A percentile compares a stretch with the other conserved stretches of the same genome.
Evolutionary conservation across 2,797 vertebrate genomes (phyloP).

Genomic region (Sebastolobus altivelis): DNA sequence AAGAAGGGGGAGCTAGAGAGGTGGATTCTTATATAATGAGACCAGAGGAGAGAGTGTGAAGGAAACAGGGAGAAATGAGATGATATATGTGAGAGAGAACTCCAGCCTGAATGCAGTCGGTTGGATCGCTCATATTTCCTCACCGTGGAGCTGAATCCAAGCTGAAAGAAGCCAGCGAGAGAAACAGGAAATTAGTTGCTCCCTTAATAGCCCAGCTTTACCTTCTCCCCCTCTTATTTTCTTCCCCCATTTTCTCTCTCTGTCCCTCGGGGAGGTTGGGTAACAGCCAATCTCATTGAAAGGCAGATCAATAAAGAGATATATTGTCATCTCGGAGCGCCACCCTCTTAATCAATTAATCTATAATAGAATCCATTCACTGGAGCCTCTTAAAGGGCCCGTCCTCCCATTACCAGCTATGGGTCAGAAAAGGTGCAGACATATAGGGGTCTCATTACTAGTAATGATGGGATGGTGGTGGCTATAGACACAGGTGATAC

Average conservation of each 20-base stretch:
- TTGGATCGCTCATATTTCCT: slow-evolving; percentile 27
- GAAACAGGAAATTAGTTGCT: slow-evolving; percentile 80
- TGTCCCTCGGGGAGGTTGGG: slow-evolving; percentile 69
- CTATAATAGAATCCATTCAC: slow-evolving; percentile 82
- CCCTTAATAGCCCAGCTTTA: slow-evolving; percentile 55
- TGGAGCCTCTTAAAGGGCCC: slow-evolving; percentile 78
- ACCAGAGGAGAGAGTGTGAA: slow-evolving; percentile 41
- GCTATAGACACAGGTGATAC: slow-evolving; percentile 55
- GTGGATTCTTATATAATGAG: slow-evolving; percentile 55
- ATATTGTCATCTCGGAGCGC: slow-evolving; percentile 82
- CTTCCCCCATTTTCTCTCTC: slow-evolving; percentile 22
- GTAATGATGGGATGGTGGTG: slow-evolving; percentile 45
- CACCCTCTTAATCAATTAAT: slow-evolving; percentile 87
- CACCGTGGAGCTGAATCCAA: slow-evolving; percentile 35
- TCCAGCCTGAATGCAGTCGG: slow-evolving; percentile 4
- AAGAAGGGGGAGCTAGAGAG: slow-evolving; percentile 45
- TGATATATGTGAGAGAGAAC: slow-evolving; percentile 44
- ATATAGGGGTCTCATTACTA: slow-evolving; percentile 49
- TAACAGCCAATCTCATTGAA: slow-evolving; percentile 83
- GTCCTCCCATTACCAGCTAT: slow-evolving; percentile 52
- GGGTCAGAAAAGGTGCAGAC: slow-evolving; percentile 51
- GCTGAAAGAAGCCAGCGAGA: slow-evolving; percentile 20
- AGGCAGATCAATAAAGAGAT: slow-evolving; percentile 87
- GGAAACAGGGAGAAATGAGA: slow-evolving; percentile 39
- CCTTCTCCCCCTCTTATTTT: slow-evolving; percentile 39